Conservation (phyloP, 1,140 invertebrate species). For the Drosophila arizonae region DNA sequence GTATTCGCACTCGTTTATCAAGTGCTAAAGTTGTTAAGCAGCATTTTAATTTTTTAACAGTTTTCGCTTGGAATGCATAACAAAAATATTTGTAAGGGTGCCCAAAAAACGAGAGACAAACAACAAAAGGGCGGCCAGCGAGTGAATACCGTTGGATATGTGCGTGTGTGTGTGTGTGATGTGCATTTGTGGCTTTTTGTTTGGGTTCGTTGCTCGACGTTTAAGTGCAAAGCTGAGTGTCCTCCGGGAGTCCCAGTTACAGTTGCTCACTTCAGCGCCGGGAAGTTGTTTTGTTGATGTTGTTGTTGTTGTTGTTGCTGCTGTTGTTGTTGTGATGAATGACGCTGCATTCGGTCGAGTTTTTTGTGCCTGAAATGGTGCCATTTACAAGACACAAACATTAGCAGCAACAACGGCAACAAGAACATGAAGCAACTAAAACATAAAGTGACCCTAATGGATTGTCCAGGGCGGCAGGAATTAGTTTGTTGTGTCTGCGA, state of each 20-base stretch:
- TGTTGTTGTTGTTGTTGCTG: conserved; percentile 48
- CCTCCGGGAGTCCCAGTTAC: conserved; percentile 58
- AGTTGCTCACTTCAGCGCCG: conserved; percentile 40
- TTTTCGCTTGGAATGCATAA: conserved; percentile 64
- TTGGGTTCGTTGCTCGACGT: conserved; percentile 73
- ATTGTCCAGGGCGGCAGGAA: conserved; percentile 61
- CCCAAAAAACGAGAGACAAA: conserved; percentile 44
- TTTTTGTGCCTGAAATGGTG: conserved; percentile 64
- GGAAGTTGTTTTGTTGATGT: conserved; percentile 51
- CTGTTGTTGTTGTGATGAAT: conserved; percentile 70
- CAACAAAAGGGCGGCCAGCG: conserved; percentile 40
- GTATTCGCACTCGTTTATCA: conserved; percentile 73
- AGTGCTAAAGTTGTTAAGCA: conserved; percentile 76
- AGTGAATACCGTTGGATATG: conserved; percentile 21
- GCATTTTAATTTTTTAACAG: conserved; percentile 79
- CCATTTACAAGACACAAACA: conserved; percentile 78
- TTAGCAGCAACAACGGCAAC: conserved; percentile 50
- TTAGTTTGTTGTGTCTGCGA: conserved; percentile 67
- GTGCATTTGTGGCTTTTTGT: conserved; percentile 62
- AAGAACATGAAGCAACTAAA: conserved; percentile 34
- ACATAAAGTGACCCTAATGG: conserved; percentile 74
- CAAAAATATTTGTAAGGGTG: conserved; percentile 63
- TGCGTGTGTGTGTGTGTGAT: conserved; percentile 6
- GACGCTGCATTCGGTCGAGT: conserved; percentile 72
- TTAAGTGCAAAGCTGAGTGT: conserved; percentile 73